phyloP scores from a whole-genome alignment of 2,888 invertebrate species.

The Ochlodes sylvanus region DNA sequence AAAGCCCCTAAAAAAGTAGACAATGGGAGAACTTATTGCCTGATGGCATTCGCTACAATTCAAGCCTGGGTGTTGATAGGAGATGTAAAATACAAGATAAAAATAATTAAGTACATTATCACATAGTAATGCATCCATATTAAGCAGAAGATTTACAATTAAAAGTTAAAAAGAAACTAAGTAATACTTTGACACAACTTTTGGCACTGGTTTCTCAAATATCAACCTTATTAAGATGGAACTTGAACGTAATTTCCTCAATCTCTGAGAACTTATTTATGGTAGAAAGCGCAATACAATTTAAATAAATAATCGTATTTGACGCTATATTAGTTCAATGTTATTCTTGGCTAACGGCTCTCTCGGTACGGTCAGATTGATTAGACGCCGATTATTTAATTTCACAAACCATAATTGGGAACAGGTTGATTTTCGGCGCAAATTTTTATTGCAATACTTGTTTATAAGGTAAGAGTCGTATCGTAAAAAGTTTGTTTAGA shows the following conservation, averaged over 20 bases:
- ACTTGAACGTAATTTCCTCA: slow-evolving; percentile 1
- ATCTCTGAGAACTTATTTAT: neutral
- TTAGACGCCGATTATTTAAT: slow-evolving; percentile 49
- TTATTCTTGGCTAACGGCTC: slow-evolving; percentile 34
- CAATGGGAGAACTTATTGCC: no score
- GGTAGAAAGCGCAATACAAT: slow-evolving; percentile 2
- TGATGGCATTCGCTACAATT: no score
- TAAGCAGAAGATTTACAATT: no score
- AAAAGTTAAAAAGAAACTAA: no score
- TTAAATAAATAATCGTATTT: slow-evolving; percentile 31
- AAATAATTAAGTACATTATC: no score
- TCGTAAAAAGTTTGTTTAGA: slow-evolving; percentile 66
- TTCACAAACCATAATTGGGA: slow-evolving; percentile 52
- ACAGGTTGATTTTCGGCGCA: slow-evolving; percentile 50
- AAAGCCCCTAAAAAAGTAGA: no score
- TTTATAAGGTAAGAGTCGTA: slow-evolving; percentile 48
- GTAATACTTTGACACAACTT: no score
- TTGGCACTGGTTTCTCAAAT: neutral
- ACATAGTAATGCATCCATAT: no score
- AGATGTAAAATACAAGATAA: no score
- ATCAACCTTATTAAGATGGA: neutral
- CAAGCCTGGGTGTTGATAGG: no score
- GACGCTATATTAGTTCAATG: slow-evolving; percentile 46
- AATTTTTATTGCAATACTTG: slow-evolving; percentile 59
- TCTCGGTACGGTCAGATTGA: slow-evolving; percentile 40